phyloP scores from a whole-genome alignment of 2,113 vertebrate species.

The Cryptomyrus ogoouensis region DNA sequence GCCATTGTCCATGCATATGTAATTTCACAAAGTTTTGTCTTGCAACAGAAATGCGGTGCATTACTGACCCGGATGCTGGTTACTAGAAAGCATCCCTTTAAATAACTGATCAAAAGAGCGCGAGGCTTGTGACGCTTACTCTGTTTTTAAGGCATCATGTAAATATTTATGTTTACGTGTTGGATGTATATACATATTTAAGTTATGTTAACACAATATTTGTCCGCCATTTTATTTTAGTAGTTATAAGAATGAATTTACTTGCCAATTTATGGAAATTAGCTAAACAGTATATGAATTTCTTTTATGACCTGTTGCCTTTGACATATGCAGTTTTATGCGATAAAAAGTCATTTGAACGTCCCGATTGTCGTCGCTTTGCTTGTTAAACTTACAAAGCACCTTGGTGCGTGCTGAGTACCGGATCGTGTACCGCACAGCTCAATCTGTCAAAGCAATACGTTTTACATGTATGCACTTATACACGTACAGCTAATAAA shows the following conservation, averaged over 20 bases:
- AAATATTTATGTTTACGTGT: neutral
- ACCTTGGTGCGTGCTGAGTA: neutral
- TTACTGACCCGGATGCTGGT: neutral
- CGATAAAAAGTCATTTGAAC: neutral
- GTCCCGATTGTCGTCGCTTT: neutral
- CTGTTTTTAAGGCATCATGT: neutral
- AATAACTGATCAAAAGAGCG: neutral
- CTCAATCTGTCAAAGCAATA: neutral
- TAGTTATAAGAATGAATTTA: neutral
- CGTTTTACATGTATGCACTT: neutral
- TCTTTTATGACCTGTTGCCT: neutral
- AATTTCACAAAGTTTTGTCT: neutral
- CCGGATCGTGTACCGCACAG: neutral
- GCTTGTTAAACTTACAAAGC: neutral
- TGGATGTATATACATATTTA: neutral
- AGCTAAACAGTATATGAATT: neutral
- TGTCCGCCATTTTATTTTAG: neutral
- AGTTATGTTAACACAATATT: neutral
- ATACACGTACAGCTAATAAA: slow-evolving; percentile 18
- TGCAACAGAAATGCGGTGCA: neutral
- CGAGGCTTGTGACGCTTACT: neutral
- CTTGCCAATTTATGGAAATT: neutral
- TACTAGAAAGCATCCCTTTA: neutral
- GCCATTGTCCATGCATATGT: neutral
- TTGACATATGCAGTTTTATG: neutral